Evolutionary conservation across 2,888 invertebrate species (phyloP), one percentile per base, ranked within the genome.

Genomic region (Hyalella azteca): DNA sequence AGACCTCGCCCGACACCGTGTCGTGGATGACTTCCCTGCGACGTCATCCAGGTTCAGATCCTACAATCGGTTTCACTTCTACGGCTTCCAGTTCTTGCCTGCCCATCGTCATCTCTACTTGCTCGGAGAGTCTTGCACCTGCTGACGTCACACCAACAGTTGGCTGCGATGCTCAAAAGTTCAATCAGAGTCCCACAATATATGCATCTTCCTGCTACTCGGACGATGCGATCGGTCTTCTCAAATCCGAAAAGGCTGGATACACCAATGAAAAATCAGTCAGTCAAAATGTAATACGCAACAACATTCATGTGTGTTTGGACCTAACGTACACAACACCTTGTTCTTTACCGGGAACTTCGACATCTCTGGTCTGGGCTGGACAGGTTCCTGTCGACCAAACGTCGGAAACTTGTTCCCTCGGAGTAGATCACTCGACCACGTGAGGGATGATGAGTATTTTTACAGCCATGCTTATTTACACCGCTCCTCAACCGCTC

Each of bases 321-420:
- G 54, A 54, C 29, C 29, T 54, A 54, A 36, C 66, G 7, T 66
- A 66, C 39, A 29, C 66, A n/a, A 66, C 66, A 19, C 29, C 66
- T 7, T 11, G 66, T 39, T 22, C 66, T 32, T 32, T 32, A 7
- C 36, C 66, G 15, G 66, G 29, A 2, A 29, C 22, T 29, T 66
- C 66, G 2, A 66, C 66, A 19, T 36, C 36, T 11, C 29, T 66
- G 29, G 66, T 66, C 29, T 66, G 66, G 66, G 36, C 36, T 11
- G 36, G 66, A 36, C n/a, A 66, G 19, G 39, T 36, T 29, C 19
- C 9, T 22, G 5, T n/a, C n/a, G n/a, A n/a, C 54, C 7, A 54
- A 29, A 54, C 22, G 26, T 26, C 26, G 26, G 22, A 54, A 29
- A 13, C 22, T 9, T 22, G 3, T 29, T 54, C 29, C 54, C 54